phyloP scores from a whole-genome alignment of 2,888 invertebrate species.

The Exephanes ischioxanthus region DNA sequence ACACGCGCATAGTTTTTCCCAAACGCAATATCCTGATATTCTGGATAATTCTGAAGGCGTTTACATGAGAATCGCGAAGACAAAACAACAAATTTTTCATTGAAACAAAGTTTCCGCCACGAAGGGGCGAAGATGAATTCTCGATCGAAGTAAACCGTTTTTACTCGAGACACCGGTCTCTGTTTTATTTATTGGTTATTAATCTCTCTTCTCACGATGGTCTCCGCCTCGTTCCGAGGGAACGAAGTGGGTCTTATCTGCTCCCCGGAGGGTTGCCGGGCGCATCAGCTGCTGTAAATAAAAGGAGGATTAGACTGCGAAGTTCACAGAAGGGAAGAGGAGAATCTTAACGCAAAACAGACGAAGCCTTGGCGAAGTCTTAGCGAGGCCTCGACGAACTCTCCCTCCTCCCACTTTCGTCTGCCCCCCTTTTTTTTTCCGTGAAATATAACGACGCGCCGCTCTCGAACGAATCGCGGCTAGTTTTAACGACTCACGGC shows the following conservation, averaged over 20 bases:
- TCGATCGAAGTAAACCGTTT: no score
- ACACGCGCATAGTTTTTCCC: no score
- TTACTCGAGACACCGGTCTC: not conserved
- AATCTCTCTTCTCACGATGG: not conserved
- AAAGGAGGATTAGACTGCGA: conserved; percentile 50
- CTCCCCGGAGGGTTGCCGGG: conserved; percentile 23
- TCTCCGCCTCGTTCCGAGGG: not conserved
- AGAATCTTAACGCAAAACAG: conserved; percentile 75
- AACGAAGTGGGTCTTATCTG: conserved; percentile 25
- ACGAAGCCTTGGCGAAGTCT: conserved; percentile 38
- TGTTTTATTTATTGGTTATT: not conserved
- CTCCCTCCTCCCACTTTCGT: not conserved
- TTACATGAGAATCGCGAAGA: no score
- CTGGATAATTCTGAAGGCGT: no score
- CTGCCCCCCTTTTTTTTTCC: conserved; percentile 73
- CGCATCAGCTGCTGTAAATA: not conserved
- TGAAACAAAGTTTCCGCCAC: no score
- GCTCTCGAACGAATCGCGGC: conserved; percentile 69
- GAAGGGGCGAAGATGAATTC: no score
- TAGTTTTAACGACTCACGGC: conserved; percentile 75
- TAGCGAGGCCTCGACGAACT: not conserved
- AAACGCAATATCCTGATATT: no score
- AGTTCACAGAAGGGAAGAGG: conserved; percentile 72
- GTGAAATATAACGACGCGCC: conserved; percentile 73
- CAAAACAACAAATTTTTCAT: no score